These are phyloP conservation scores for Peucedramus taeniatus DNA, from an alignment of 2,113 vertebrate genomes.

Conservation along the genomic window DNA sequence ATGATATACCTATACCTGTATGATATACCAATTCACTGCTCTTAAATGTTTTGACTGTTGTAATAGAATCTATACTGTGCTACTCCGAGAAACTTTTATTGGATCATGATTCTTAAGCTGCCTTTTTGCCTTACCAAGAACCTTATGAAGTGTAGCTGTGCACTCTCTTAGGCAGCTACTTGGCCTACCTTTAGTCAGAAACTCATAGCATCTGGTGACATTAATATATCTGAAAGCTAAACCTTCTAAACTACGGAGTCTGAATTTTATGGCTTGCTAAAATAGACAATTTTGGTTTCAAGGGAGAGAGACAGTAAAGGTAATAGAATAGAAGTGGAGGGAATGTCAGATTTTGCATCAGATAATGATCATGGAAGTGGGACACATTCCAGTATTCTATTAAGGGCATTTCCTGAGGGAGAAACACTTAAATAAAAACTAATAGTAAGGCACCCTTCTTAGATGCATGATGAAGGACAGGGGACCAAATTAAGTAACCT, in stretches of 20 bases:
- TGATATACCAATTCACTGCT: not conserved
- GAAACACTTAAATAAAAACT: not conserved
- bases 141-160: not conserved
- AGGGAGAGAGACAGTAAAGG: not conserved
- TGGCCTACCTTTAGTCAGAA: not conserved
- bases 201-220: not conserved
- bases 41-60: not conserved
- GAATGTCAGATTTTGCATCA: not conserved
- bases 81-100: not conserved
- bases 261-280: not conserved
- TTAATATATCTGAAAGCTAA: not conserved
- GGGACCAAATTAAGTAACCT: not conserved
- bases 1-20: not conserved
- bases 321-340: not conserved
- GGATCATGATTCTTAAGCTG: not conserved
- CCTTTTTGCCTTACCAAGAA: not conserved
- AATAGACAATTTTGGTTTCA: not conserved
- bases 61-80: not conserved
- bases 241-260: not conserved
- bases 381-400: not conserved
- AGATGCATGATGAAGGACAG: not conserved
- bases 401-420: not conserved
- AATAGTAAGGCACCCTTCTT: not conserved
- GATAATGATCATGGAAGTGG: not conserved
- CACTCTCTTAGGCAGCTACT: not conserved